Conservation (phyloP, 2,113 vertebrate species). For the Menura novaehollandiae region DNA sequence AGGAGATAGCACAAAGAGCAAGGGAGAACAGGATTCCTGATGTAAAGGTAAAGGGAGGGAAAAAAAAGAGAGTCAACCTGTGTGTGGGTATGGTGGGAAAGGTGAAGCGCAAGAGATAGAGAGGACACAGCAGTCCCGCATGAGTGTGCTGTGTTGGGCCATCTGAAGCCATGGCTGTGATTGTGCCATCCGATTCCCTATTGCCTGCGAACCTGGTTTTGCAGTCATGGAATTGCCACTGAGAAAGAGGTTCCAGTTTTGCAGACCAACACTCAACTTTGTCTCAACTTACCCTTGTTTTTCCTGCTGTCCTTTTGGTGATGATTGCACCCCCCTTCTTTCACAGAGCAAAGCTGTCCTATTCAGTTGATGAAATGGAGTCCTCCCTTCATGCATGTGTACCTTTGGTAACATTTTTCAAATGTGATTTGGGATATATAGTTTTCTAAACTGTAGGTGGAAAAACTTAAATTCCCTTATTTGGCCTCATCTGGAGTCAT, state of each 20-base stretch:
- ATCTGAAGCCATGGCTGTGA: background rate
- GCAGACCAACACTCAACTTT: background rate
- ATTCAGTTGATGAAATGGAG: background rate
- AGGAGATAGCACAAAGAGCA: background rate
- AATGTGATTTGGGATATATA: background rate
- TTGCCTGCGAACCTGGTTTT: background rate
- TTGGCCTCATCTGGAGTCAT: background rate
- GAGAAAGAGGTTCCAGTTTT: background rate
- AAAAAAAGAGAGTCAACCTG: background rate
- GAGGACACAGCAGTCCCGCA: background rate
- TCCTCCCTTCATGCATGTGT: background rate
- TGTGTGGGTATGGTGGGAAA: background rate
- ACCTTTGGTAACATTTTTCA: background rate
- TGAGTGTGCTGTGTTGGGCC: background rate
- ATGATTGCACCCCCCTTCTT: background rate
- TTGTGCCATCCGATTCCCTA: background rate
- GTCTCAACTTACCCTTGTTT: background rate
- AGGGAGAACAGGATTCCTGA: background rate
- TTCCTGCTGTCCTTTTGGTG: background rate
- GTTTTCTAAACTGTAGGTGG: background rate
- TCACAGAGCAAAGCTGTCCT: background rate
- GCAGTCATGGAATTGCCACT: background rate
- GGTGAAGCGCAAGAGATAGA: background rate
- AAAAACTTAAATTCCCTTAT: background rate
- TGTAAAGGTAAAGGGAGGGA: background rate